Percentiles rank a stretch among this genome's conserved stretches.
phyloP scores from a whole-genome alignment of 2,888 invertebrate species.

The Amblyjoppa fuscipennis region DNA sequence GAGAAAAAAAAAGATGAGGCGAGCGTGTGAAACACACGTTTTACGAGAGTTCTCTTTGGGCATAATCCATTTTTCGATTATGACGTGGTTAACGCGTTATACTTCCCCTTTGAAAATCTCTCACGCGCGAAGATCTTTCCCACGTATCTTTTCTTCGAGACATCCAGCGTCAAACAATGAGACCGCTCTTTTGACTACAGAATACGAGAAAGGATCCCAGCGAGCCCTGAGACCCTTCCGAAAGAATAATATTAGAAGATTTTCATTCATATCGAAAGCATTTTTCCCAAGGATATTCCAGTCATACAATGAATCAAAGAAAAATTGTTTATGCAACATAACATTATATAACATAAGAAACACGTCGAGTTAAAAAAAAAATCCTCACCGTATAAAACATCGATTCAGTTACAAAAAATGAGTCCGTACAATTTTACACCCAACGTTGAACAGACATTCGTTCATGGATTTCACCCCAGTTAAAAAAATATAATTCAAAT shows the following conservation, averaged over 20 bases:
- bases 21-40: constrained; percentile 78
- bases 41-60: constrained; percentile 3
- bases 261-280: background rate
- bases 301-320: background rate
- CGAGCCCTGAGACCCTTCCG: background rate
- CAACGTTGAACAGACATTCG: background rate
- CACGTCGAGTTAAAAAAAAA: background rate
- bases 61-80: constrained; percentile 35
- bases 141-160: constrained; percentile 31
- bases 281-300: background rate
- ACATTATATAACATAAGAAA: background rate
- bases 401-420: background rate
- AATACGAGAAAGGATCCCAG: background rate
- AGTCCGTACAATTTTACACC: background rate
- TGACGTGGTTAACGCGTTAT: constrained; percentile 10
- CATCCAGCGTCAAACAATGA: constrained; percentile 24
- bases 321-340: background rate
- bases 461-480: background rate
- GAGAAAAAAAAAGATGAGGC: constrained; percentile 20
- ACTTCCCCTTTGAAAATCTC: constrained; percentile 19
- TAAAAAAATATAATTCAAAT: background rate
- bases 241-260: background rate
- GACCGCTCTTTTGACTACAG: constrained; percentile 5
- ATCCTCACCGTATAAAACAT: background rate
- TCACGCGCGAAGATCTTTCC: constrained; percentile 13